phyloP scores from a whole-genome alignment of 1,140 invertebrate species.

The Gerris buenoi region DNA sequence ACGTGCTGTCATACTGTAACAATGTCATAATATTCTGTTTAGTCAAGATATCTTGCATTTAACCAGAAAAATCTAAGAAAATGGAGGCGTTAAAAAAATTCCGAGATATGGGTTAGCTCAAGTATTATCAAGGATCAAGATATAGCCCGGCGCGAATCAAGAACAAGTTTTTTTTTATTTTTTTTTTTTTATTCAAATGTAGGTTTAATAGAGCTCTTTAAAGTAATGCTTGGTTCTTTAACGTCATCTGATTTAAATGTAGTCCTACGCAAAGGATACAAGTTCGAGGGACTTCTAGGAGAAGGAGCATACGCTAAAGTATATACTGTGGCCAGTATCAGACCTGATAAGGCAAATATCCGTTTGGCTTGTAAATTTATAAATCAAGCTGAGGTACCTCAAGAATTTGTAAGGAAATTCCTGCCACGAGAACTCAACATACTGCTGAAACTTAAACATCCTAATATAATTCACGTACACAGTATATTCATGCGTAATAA shows the following conservation, averaged over 20 bases:
- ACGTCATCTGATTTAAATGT: neutral
- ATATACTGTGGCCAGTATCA: neutral
- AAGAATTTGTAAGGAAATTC: constrained; percentile 76
- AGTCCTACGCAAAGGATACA: neutral
- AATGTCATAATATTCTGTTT: neutral
- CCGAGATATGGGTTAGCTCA: neutral
- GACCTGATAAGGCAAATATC: neutral
- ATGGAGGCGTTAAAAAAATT: neutral
- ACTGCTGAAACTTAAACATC: constrained; percentile 72
- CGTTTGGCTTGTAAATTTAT: constrained; percentile 78
- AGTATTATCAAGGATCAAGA: too few species aligned
- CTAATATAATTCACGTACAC: constrained; percentile 76
- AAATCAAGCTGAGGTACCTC: constrained; percentile 66
- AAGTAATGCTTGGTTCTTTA: too few species aligned
- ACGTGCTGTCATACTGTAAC: too few species aligned
- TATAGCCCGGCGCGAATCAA: too few species aligned
- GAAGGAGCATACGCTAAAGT: constrained; percentile 17
- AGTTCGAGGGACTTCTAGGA: constrained; percentile 5
- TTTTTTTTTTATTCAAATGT: too few species aligned
- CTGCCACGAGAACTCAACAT: constrained; percentile 82
- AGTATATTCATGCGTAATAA: constrained; percentile 63
- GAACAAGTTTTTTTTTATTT: too few species aligned
- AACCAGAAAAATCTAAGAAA: neutral
- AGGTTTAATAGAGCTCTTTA: too few species aligned
- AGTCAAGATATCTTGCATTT: neutral